Evolutionary conservation across 2,888 invertebrate genomes (phyloP).

Genomic region (Noctua fimbriata): DNA sequence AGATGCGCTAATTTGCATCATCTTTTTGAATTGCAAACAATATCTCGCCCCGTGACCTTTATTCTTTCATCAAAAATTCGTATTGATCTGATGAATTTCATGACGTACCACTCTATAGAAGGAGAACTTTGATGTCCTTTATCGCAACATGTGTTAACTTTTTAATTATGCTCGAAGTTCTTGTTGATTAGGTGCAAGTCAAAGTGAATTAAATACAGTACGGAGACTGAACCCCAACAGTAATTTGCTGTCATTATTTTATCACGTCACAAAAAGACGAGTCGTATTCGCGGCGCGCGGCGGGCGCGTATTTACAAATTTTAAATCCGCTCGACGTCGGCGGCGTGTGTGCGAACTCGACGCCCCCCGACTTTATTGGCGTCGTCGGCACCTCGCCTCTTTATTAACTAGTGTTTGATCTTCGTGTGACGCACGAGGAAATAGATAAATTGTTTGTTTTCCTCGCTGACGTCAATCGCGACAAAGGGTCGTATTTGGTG

Average conservation of each 20-base stretch:
- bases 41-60: slow-evolving; percentile 61
- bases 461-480: slow-evolving; percentile 70
- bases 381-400: slow-evolving; percentile 74
- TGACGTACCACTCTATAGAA: slow-evolving; percentile 16
- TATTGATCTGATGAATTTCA: slow-evolving; percentile 27
- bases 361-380: slow-evolving; percentile 84
- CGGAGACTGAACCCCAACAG: slow-evolving; percentile 61
- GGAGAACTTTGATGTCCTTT: slow-evolving; percentile 24
- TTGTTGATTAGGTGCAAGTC: slow-evolving; percentile 43
- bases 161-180: slow-evolving; percentile 40
- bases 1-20: slow-evolving; percentile 89
- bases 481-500: slow-evolving; percentile 65
- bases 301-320: slow-evolving; percentile 79
- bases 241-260: slow-evolving; percentile 84
- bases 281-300: slow-evolving; percentile 72
- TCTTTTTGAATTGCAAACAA: slow-evolving; percentile 75
- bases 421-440: slow-evolving; percentile 78
- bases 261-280: slow-evolving; percentile 82
- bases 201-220: slow-evolving; percentile 53
- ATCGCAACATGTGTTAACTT: slow-evolving; percentile 34
- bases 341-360: slow-evolving; percentile 78
- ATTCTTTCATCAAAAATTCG: slow-evolving; percentile 43
- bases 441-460: slow-evolving; percentile 87
- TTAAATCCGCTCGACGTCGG: slow-evolving; percentile 78
- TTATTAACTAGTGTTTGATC: slow-evolving; percentile 86